A percentile compares a stretch with the other conserved stretches of the same genome.
Conservation (phyloP, 2,888 invertebrate species). For the Petrolisthes manimaculis region DNA sequence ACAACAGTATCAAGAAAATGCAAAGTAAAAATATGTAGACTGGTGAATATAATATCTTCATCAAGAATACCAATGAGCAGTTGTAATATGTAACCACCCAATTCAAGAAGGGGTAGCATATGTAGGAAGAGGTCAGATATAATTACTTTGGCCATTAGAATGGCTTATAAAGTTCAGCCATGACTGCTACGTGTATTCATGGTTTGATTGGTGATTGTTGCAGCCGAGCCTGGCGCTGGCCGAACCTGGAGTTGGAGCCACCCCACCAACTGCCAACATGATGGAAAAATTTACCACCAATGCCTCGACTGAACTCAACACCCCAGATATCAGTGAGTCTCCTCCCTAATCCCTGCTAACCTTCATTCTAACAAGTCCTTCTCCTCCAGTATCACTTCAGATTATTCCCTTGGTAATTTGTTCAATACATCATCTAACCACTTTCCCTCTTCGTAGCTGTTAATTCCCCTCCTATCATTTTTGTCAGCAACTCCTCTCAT, state of each 20-base stretch:
- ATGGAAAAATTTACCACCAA: conserved; percentile 7
- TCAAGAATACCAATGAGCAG: no score
- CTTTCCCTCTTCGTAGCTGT: not conserved
- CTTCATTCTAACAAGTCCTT: not conserved
- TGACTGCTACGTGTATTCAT: not conserved
- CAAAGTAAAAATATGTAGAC: no score
- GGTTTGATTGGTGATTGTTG: not conserved
- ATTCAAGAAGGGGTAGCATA: not conserved
- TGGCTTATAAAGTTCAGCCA: not conserved
- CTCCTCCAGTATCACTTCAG: not conserved
- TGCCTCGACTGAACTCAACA: conserved; percentile 7
- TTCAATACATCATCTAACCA: not conserved
- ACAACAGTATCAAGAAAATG: no score
- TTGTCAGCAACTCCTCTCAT: not conserved
- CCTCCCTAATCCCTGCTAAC: not conserved
- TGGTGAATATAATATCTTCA: no score
- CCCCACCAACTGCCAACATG: not conserved
- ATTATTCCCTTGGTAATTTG: not conserved
- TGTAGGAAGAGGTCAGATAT: not conserved
- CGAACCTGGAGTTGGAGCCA: not conserved
- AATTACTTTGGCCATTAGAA: not conserved
- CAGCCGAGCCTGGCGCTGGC: not conserved
- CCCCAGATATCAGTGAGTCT: conserved; percentile 11
- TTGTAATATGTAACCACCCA: no score
- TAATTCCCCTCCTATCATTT: not conserved